Percentiles rank a stretch among this genome's conserved stretches.
Conservation (phyloP, 1,140 invertebrate genomes). For the Vanessa tameamea region DNA sequence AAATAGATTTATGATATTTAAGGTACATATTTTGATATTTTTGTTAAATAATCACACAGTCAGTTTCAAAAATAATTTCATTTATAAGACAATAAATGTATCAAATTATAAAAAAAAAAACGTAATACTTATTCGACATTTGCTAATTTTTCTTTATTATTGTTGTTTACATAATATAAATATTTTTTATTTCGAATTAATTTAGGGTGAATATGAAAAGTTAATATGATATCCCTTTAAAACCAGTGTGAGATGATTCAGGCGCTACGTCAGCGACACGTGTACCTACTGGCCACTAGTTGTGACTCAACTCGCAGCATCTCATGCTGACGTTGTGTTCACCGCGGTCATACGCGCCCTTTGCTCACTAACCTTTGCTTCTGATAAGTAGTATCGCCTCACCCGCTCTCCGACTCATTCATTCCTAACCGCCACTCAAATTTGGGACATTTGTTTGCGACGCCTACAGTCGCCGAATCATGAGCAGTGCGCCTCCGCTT, state of each 20-base stretch:
- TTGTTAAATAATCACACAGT: no score
- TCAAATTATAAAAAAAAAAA: no score
- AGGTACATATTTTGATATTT: no score
- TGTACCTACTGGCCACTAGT: slow-evolving; percentile 41
- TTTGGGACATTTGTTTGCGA: slow-evolving; percentile 43
- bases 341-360: slow-evolving; percentile 51
- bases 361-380: slow-evolving; percentile 42
- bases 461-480: slow-evolving; percentile 51
- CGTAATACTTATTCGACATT: no score
- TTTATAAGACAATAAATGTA: no score
- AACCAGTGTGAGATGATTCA: slow-evolving; percentile 47
- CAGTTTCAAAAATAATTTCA: no score
- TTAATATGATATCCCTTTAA: neutral
- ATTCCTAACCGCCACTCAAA: slow-evolving; percentile 32
- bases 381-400: slow-evolving; percentile 32
- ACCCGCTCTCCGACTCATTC: slow-evolving; percentile 25
- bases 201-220: neutral
- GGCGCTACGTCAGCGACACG: slow-evolving; percentile 66
- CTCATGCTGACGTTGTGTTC: slow-evolving; percentile 55
- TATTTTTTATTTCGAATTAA: no score
- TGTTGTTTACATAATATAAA: no score
- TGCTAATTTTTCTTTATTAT: no score
- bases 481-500: slow-evolving; percentile 66
- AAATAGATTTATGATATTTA: no score
- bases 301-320: slow-evolving; percentile 58